phyloP scores from a whole-genome alignment of 2,113 vertebrate genomes.

The Sylvicapra grimmia region DNA sequence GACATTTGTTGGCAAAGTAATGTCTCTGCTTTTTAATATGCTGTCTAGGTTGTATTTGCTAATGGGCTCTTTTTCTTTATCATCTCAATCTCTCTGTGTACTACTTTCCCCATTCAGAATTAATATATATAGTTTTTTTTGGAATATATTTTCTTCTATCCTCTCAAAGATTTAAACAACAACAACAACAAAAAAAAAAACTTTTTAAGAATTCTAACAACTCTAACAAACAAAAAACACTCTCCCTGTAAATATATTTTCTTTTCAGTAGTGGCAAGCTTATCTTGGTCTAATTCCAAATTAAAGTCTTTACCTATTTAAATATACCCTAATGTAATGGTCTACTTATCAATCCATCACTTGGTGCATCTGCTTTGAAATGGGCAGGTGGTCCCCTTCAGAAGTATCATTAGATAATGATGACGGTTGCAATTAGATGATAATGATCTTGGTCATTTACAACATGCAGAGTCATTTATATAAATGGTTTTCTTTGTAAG shows the following conservation, averaged over 20 bases:
- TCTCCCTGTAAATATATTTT: not conserved
- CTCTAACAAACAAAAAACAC: not conserved
- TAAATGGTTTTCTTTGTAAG: slow-evolving; percentile 45
- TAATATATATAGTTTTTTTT: not conserved
- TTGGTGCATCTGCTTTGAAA: slow-evolving; percentile 58
- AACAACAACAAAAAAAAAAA: not conserved
- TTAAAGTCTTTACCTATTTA: slow-evolving; percentile 48
- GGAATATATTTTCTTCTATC: not conserved
- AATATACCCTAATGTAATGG: slow-evolving; percentile 21
- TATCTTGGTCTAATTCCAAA: slow-evolving; percentile 47
- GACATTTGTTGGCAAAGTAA: not conserved
- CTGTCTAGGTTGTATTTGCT: not conserved
- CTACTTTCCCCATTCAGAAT: not conserved
- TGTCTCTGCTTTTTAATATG: not conserved
- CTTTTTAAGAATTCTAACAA: not conserved
- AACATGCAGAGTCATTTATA: slow-evolving; percentile 63
- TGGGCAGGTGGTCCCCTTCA: slow-evolving; percentile 67
- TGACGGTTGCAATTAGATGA: slow-evolving; percentile 65
- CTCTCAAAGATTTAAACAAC: not conserved
- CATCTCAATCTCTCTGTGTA: not conserved
- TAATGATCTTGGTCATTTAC: slow-evolving; percentile 72
- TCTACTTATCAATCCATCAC: slow-evolving; percentile 59
- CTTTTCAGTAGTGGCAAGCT: not conserved
- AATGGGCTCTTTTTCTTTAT: not conserved
- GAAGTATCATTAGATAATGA: slow-evolving; percentile 63